A percentile compares a stretch with the other conserved stretches of the same genome.
phyloP scores from a whole-genome alignment of 2,797 vertebrate species.

The Danionella dracula region DNA sequence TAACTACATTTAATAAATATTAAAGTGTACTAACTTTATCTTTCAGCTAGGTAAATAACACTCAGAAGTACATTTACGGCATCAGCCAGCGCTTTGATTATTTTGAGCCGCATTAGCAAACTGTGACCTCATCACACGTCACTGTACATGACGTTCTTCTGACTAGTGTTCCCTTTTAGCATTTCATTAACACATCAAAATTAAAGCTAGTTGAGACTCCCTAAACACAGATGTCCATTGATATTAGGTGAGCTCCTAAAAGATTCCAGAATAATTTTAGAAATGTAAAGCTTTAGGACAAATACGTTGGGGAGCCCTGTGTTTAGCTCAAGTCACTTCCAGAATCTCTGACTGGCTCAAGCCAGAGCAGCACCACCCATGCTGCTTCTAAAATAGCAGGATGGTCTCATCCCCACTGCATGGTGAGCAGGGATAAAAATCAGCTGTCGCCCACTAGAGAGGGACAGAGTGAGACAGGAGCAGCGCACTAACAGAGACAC shows the following conservation, averaged over 20 bases:
- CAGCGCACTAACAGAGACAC: background rate
- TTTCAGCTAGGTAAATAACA: no score
- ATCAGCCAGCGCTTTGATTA: conserved; percentile 4
- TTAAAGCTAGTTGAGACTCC: no score
- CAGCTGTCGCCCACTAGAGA: conserved; percentile 69
- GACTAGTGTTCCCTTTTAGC: background rate
- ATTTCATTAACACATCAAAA: background rate
- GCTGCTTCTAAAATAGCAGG: conserved; percentile 76
- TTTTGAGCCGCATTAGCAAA: conserved; percentile 23
- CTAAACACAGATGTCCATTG: no score
- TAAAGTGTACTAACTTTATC: no score
- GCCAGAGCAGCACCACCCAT: conserved; percentile 53
- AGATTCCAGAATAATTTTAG: no score
- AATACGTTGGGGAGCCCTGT: conserved; percentile 45
- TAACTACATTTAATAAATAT: no score
- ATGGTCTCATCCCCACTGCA: conserved; percentile 58
- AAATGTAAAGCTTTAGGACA: no score
- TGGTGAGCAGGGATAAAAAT: conserved; percentile 76
- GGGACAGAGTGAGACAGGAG: conserved; percentile 50
- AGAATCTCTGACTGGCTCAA: conserved; percentile 67
- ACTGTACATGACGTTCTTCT: background rate
- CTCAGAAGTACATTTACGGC: conserved; percentile 5
- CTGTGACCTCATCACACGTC: background rate
- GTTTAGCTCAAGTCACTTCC: conserved; percentile 50
- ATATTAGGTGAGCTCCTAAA: no score